Percentiles rank a stretch among this genome's conserved stretches.
Evolutionary conservation across 2,797 vertebrate species (phyloP).

Genomic region (Brotogeris chrysoptera): DNA sequence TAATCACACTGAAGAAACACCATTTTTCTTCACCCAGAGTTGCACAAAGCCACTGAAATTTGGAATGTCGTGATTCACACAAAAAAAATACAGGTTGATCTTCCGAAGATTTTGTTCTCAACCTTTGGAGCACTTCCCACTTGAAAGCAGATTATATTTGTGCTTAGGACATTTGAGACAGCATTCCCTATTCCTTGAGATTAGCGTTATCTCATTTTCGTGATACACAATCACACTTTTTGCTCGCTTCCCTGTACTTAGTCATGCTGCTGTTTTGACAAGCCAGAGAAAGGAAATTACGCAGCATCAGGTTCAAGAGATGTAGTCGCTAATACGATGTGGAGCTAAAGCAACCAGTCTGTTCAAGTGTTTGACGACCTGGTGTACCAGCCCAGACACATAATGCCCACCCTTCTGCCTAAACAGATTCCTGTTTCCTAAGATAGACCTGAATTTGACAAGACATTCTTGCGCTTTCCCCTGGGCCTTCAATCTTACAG

Average conservation of each 20-base stretch:
- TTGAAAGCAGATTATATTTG: background rate
- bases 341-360: background rate
- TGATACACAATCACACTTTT: background rate
- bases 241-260: background rate
- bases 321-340: background rate
- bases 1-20: background rate
- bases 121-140: conserved; percentile 15
- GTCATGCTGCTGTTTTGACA: background rate
- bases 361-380: background rate
- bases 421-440: background rate
- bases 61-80: background rate
- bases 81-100: background rate
- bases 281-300: background rate
- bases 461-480: background rate
- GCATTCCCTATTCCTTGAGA: background rate
- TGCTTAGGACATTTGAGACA: background rate
- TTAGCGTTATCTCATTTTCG: background rate
- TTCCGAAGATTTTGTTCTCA: conserved; percentile 13
- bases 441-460: background rate
- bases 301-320: background rate
- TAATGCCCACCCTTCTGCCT: background rate
- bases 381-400: background rate
- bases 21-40: background rate
- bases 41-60: background rate
- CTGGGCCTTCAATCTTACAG: background rate